Evolutionary conservation across 2,797 vertebrate genomes (phyloP).

Genomic region (Thaleichthys pacificus): DNA sequence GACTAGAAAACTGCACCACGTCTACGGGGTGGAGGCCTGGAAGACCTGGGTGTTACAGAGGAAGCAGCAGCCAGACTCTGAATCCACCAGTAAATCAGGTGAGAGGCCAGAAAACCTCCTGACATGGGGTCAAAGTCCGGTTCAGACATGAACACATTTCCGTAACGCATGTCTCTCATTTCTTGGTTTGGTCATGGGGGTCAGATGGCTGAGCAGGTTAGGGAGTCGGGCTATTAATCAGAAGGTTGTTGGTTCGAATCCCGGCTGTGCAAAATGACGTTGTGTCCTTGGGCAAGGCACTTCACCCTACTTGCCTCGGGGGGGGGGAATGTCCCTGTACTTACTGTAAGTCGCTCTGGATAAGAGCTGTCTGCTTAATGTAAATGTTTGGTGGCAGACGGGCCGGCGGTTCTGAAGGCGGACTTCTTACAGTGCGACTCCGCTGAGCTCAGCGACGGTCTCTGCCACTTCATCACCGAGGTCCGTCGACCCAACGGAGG

Average conservation of each 20-base stretch:
- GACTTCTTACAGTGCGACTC: slow-evolving; percentile 90
- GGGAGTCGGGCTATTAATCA: too few relatives aligned
- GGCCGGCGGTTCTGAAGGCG: slow-evolving; percentile 82
- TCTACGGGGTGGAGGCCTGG: slow-evolving; percentile 95
- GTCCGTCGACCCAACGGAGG: slow-evolving; percentile 90
- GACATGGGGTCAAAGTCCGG: neutral
- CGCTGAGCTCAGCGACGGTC: slow-evolving; percentile 86
- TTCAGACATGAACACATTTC: neutral
- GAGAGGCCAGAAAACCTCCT: slow-evolving; percentile 25
- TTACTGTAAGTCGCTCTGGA: too few relatives aligned
- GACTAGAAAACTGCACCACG: slow-evolving; percentile 79
- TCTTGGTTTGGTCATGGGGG: neutral
- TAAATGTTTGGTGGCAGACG: too few relatives aligned
- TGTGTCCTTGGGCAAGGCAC: too few relatives aligned
- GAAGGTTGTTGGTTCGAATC: too few relatives aligned
- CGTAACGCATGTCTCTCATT: neutral
- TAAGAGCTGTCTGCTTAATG: too few relatives aligned
- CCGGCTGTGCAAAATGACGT: too few relatives aligned
- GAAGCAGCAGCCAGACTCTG: slow-evolving; percentile 76
- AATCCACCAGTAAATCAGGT: slow-evolving; percentile 78
- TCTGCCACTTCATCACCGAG: slow-evolving; percentile 91
- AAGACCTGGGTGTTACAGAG: slow-evolving; percentile 89
- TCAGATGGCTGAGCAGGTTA: too few relatives aligned
- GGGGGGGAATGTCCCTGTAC: too few relatives aligned
- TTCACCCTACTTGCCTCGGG: too few relatives aligned